phyloP scores from a whole-genome alignment of 2,113 vertebrate species.

The Tragelaphus buxtoni region DNA sequence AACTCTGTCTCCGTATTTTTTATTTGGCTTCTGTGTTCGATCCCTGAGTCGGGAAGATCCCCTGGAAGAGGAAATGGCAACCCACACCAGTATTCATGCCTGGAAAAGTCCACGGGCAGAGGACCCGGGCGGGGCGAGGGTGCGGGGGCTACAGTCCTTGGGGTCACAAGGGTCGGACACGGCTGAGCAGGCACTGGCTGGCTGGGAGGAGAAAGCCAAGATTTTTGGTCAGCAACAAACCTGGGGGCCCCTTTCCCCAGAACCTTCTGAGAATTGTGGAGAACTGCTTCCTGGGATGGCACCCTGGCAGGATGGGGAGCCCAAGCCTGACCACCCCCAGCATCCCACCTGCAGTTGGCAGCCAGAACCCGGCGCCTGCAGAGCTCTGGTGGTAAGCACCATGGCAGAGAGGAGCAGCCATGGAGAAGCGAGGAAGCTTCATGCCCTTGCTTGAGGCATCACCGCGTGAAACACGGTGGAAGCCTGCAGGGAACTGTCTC shows the following conservation, averaged over 20 bases:
- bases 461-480: rapidly evolving
- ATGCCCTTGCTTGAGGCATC: background rate
- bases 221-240: background rate
- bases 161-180: background rate
- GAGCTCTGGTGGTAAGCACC: rapidly evolving
- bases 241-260: background rate
- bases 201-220: background rate
- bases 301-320: rapidly evolving
- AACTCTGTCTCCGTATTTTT: background rate
- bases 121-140: background rate
- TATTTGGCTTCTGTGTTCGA: background rate
- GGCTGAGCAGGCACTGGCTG: background rate
- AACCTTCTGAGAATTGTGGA: background rate
- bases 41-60: background rate
- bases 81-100: background rate
- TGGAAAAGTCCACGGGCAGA: background rate
- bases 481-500: background rate
- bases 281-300: too few relatives aligned
- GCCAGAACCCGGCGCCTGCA: rapidly evolving
- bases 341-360: background rate
- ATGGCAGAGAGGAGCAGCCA: rapidly evolving
- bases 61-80: background rate
- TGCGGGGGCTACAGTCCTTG: background rate
- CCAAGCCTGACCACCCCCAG: rapidly evolving
- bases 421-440: rapidly evolving